Evolutionary conservation across 2,888 invertebrate species (phyloP).

Genomic region (Nezara viridula): DNA sequence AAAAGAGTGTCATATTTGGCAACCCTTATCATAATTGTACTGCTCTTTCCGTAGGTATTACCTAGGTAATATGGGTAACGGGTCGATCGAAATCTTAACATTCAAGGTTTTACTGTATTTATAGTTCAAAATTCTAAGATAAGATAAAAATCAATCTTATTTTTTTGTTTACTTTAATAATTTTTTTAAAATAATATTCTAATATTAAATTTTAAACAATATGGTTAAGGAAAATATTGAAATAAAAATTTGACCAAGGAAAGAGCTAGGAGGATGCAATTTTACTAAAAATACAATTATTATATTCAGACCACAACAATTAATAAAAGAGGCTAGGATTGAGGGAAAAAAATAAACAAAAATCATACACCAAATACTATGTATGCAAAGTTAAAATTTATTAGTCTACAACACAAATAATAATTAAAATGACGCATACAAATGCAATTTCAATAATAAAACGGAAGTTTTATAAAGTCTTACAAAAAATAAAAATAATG

Average conservation of each 20-base stretch:
- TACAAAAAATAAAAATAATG: slow-evolving; percentile 52
- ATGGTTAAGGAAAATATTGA: slow-evolving; percentile 42
- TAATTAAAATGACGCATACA: slow-evolving; percentile 60
- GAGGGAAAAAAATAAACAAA: slow-evolving; percentile 53
- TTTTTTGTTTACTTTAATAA: slow-evolving; percentile 11
- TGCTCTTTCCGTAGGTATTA: too few relatives aligned
- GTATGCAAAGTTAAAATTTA: slow-evolving; percentile 63
- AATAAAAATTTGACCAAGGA: slow-evolving; percentile 49
- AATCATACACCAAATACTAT: slow-evolving; percentile 63
- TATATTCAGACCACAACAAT: slow-evolving; percentile 50
- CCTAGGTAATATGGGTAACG: too few relatives aligned
- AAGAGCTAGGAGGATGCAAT: slow-evolving; percentile 59
- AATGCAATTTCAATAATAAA: slow-evolving; percentile 55
- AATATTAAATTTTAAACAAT: slow-evolving; percentile 22
- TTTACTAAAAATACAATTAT: slow-evolving; percentile 55
- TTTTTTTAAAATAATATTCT: slow-evolving; percentile 20
- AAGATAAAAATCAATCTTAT: not conserved
- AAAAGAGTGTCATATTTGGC: too few relatives aligned
- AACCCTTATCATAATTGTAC: too few relatives aligned
- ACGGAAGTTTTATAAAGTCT: slow-evolving; percentile 46
- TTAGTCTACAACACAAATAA: slow-evolving; percentile 63
- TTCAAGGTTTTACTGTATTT: not conserved
- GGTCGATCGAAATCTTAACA: not conserved
- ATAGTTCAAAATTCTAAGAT: not conserved
- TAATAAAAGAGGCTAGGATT: slow-evolving; percentile 61